Evolutionary conservation across 2,888 invertebrate genomes (phyloP).

Genomic region (Trichacis sp.): DNA sequence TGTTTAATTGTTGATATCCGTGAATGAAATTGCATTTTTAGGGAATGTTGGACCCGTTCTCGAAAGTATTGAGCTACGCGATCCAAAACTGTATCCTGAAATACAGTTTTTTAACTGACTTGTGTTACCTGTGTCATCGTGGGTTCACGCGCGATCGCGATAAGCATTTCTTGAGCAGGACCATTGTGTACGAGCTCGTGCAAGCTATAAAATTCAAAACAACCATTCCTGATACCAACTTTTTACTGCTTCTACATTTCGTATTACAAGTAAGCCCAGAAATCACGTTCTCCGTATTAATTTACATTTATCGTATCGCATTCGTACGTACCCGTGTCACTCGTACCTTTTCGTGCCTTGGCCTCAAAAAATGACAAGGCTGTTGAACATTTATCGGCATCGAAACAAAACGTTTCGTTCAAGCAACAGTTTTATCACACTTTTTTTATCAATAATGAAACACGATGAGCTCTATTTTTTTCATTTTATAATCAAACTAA

Average conservation of each 20-base stretch:
- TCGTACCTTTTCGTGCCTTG: neutral
- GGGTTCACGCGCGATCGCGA: constrained; percentile 93
- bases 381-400: no score
- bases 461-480: no score
- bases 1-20: no score
- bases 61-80: constrained; percentile 93
- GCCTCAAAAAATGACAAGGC: neutral
- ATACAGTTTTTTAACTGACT: constrained; percentile 83
- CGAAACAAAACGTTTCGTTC: no score
- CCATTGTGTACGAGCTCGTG: constrained; percentile 93
- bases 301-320: no score
- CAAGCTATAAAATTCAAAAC: constrained; percentile 97
- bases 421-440: no score
- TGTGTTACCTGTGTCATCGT: constrained; percentile 90
- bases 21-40: no score
- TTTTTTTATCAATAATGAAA: no score
- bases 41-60: constrained; percentile 93
- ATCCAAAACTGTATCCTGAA: constrained; percentile 89
- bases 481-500: no score
- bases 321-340: neutral
- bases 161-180: constrained; percentile 90
- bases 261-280: constrained; percentile 77
- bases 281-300: neutral
- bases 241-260: constrained; percentile 89
- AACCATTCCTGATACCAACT: constrained; percentile 93